A percentile compares a stretch with the other conserved stretches of the same genome.
phyloP scores from a whole-genome alignment of 2,113 vertebrate species.

The Dasyprocta punctata region DNA sequence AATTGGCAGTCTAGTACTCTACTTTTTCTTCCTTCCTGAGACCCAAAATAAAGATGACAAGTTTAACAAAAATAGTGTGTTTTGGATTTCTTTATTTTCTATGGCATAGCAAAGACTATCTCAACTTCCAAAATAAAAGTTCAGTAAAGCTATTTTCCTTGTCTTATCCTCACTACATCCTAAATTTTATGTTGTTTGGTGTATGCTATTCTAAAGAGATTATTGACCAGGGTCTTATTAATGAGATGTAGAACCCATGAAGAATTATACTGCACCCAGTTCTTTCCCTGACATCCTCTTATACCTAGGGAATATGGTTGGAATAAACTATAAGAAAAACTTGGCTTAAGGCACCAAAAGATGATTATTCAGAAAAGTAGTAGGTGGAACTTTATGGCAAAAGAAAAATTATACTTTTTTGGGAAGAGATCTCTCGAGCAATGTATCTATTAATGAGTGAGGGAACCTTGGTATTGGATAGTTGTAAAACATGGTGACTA shows the following conservation, averaged over 20 bases:
- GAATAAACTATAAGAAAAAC: not conserved
- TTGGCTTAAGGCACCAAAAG: not conserved
- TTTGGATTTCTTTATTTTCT: not conserved
- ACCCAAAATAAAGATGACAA: not conserved
- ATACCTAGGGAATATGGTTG: not conserved
- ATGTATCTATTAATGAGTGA: not conserved
- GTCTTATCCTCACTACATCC: not conserved
- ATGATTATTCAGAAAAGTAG: not conserved
- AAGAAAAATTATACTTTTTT: not conserved
- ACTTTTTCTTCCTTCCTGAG: not conserved
- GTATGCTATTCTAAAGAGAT: not conserved
- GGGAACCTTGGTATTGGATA: not conserved
- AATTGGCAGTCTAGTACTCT: not conserved
- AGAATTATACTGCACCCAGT: not conserved
- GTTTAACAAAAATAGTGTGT: not conserved
- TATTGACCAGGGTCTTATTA: not conserved
- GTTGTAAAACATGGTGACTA: not conserved
- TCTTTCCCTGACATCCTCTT: not conserved
- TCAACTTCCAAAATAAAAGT: not conserved
- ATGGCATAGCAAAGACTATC: not conserved
- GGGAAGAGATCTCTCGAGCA: not conserved
- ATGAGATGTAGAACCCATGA: not conserved
- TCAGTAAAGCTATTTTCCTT: not conserved
- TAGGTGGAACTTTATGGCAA: not conserved
- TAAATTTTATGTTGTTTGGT: not conserved